phyloP scores from a whole-genome alignment of 2,113 vertebrate species.

The Montifringilla adamsi region DNA sequence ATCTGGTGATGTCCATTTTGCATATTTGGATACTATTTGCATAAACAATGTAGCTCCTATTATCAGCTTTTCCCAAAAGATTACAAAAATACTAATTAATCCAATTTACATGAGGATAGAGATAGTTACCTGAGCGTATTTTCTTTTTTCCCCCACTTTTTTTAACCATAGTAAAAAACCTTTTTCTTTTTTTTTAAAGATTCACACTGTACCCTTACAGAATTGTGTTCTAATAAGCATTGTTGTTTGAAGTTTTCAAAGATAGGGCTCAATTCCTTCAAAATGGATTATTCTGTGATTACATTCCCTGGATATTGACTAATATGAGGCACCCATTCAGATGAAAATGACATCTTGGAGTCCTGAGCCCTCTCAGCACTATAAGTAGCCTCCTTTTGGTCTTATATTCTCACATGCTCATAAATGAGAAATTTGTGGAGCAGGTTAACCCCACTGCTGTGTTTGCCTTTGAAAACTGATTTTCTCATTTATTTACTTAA shows the following conservation, averaged over 20 bases:
- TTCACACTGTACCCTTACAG: not conserved
- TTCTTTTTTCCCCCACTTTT: not conserved
- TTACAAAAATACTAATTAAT: conserved; percentile 71
- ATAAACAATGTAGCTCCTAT: conserved; percentile 65
- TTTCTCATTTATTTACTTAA: not conserved
- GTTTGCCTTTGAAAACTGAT: not conserved
- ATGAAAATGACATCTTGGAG: not conserved
- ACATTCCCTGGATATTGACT: not conserved
- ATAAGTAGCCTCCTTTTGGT: conserved; percentile 4
- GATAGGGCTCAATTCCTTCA: not conserved
- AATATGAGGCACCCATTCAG: not conserved
- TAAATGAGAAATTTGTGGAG: not conserved
- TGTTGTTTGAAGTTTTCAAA: not conserved
- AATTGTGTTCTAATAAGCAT: conserved; percentile 25
- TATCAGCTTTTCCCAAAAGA: conserved; percentile 68
- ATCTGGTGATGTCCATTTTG: conserved; percentile 62
- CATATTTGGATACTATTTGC: conserved; percentile 66
- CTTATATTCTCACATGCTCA: not conserved
- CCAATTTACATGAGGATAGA: conserved; percentile 64
- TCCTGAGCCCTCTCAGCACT: not conserved
- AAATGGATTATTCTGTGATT: not conserved
- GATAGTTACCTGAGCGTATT: conserved; percentile 53
- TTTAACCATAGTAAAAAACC: conserved; percentile 1
- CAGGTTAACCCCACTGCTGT: not conserved
- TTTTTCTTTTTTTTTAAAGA: not conserved